These are phyloP conservation scores for Norana najaformis DNA, from an alignment of 2,888 invertebrate genomes.

Conservation along the genomic window DNA sequence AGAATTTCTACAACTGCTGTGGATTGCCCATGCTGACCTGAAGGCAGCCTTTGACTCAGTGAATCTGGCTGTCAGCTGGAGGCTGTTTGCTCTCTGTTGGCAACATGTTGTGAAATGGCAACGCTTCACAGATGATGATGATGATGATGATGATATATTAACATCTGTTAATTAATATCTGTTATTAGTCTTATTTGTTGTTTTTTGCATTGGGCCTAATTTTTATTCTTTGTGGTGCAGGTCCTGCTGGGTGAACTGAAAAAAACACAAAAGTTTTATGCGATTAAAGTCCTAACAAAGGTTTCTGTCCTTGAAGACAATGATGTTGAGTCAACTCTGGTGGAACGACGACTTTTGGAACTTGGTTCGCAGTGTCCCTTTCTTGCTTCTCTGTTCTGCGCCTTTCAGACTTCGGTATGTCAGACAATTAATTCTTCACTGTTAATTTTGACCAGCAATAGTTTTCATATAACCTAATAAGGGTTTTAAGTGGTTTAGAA, in stretches of 20 bases:
- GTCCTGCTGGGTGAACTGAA: conserved; percentile 92
- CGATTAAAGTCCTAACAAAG: conserved; percentile 96
- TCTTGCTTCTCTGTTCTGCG: conserved; percentile 94
- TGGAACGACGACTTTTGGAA: conserved; percentile 92
- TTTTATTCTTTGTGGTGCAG: conserved; percentile 65
- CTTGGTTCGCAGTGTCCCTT: conserved; percentile 95
- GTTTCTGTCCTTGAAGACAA: conserved; percentile 98
- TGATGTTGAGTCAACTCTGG: conserved; percentile 96
- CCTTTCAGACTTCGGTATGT: conserved; percentile 94
- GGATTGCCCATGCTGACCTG: too few relatives aligned
- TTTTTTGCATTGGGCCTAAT: not conserved
- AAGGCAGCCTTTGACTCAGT: too few relatives aligned
- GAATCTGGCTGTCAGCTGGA: too few relatives aligned
- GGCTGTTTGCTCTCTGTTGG: too few relatives aligned
- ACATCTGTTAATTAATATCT: not conserved
- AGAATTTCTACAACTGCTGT: too few relatives aligned
- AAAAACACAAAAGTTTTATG: conserved; percentile 74
- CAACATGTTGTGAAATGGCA: too few relatives aligned
- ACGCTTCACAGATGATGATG: too few relatives aligned
- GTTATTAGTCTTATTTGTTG: not conserved
- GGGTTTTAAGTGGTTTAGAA: not conserved
- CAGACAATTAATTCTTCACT: not conserved
- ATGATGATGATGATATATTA: not conserved
- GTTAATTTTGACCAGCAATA: not conserved
- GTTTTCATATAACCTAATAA: too few relatives aligned